A percentile compares a stretch with the other conserved stretches of the same genome.
Conservation (phyloP, 2,113 vertebrate genomes). For the Tetrao urogallus region DNA sequence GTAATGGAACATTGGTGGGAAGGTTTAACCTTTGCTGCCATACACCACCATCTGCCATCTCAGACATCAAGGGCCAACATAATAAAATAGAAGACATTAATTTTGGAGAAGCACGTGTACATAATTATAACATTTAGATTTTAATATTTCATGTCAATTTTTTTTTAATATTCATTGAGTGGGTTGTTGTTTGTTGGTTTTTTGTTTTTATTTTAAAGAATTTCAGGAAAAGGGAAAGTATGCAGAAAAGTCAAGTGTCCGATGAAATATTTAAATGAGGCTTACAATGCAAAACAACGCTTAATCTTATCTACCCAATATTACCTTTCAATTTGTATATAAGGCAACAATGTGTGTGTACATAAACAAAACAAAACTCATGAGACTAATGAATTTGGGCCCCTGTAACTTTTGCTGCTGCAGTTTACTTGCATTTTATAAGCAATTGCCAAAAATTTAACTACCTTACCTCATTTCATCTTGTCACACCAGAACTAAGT, state of each 20-base stretch:
- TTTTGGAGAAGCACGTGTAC: not conserved
- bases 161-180: not conserved
- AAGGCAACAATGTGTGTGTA: not conserved
- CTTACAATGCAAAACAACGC: not conserved
- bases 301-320: not conserved
- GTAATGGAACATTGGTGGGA: no score
- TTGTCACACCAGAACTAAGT: slow-evolving; percentile 36
- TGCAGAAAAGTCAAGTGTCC: not conserved
- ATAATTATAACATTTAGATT: not conserved
- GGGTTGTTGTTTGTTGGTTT: no score
- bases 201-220: not conserved
- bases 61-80: no score
- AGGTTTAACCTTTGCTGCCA: no score
- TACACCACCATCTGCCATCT: no score
- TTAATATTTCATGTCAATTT: not conserved
- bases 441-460: slow-evolving; percentile 12
- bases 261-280: not conserved
- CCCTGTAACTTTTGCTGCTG: not conserved
- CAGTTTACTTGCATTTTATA: slow-evolving; percentile 4
- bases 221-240: not conserved
- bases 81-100: not conserved
- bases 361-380: not conserved
- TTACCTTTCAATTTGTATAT: not conserved
- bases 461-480: slow-evolving; percentile 8
- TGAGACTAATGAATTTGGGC: not conserved